Conservation (phyloP, 1,140 invertebrate species). For the Drosophila erecta region DNA sequence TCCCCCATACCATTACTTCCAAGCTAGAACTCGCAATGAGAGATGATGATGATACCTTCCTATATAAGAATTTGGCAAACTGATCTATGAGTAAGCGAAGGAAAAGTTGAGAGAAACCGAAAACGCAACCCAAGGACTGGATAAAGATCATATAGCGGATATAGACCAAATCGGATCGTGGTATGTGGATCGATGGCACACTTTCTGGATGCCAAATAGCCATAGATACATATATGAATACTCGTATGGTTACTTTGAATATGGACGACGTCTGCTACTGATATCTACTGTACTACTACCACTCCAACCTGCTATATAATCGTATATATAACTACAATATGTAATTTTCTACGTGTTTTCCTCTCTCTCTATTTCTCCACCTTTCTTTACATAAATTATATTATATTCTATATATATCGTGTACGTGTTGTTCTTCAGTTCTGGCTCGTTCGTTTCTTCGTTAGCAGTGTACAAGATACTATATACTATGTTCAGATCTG, state of each 20-base stretch:
- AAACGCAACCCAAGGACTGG: slow-evolving; percentile 18
- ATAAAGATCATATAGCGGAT: slow-evolving; percentile 2
- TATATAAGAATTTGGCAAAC: slow-evolving; percentile 36
- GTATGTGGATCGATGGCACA: slow-evolving; percentile 37
- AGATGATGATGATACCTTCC: slow-evolving; percentile 25
- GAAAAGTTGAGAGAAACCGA: background rate
- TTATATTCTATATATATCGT: slow-evolving; percentile 56
- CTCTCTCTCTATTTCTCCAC: slow-evolving; percentile 36
- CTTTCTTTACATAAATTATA: slow-evolving; percentile 51
- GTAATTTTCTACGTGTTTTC: slow-evolving; percentile 79
- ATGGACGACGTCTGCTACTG: slow-evolving; percentile 45
- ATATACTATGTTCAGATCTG: slow-evolving; percentile 24
- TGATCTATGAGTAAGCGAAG: slow-evolving; percentile 29
- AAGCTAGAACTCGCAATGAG: slow-evolving; percentile 12
- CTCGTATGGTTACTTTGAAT: slow-evolving; percentile 14
- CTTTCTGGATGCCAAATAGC: slow-evolving; percentile 34
- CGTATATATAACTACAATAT: slow-evolving; percentile 67
- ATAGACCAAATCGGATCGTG: slow-evolving; percentile 12
- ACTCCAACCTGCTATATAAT: slow-evolving; percentile 65
- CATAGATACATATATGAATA: slow-evolving; percentile 20
- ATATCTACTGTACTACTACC: slow-evolving; percentile 58
- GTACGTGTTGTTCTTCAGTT: slow-evolving; percentile 78
- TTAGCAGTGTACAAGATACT: slow-evolving; percentile 48
- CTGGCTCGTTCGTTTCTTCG: slow-evolving; percentile 76
- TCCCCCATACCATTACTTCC: slow-evolving; percentile 22